A percentile compares a stretch with the other conserved stretches of the same genome.
These are phyloP conservation scores for Epinephelus awoara DNA, from an alignment of 2,797 vertebrate genomes.

Conservation along the genomic window DNA sequence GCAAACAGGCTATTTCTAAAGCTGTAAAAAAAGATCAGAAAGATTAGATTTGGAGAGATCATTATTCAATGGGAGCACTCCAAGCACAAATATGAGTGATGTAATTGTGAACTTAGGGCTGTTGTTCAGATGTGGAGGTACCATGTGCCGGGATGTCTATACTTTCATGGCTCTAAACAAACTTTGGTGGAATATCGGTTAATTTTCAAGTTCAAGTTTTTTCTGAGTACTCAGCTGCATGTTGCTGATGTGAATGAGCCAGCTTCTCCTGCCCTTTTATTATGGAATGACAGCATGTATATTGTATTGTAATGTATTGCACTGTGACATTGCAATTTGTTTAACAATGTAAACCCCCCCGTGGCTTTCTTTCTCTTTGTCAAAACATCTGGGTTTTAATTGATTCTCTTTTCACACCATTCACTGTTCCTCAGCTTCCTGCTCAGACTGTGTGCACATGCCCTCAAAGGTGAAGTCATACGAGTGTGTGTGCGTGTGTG, in stretches of 20 bases:
- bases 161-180: background rate
- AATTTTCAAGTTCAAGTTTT: background rate
- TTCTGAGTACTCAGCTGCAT: conserved; percentile 31
- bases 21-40: too few relatives aligned
- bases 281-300: conserved; percentile 48
- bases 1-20: background rate
- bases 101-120: background rate
- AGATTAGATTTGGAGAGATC: too few relatives aligned
- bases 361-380: conserved; percentile 58
- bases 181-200: background rate
- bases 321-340: conserved; percentile 60
- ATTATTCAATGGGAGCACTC: background rate
- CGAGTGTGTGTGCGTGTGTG: conserved; percentile 19
- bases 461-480: conserved; percentile 56
- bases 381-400: conserved; percentile 73
- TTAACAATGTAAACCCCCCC: conserved; percentile 32
- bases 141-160: background rate
- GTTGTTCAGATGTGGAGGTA: background rate
- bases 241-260: conserved; percentile 41
- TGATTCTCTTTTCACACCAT: conserved; percentile 43
- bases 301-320: conserved; percentile 43
- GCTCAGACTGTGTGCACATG: conserved; percentile 36
- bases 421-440: conserved; percentile 53
- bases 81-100: background rate
- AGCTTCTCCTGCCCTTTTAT: conserved; percentile 29